Percentiles rank a stretch among this genome's conserved stretches.
These are phyloP conservation scores for Helarctos malayanus DNA, from an alignment of 2,797 vertebrate genomes.

Conservation along the genomic window DNA sequence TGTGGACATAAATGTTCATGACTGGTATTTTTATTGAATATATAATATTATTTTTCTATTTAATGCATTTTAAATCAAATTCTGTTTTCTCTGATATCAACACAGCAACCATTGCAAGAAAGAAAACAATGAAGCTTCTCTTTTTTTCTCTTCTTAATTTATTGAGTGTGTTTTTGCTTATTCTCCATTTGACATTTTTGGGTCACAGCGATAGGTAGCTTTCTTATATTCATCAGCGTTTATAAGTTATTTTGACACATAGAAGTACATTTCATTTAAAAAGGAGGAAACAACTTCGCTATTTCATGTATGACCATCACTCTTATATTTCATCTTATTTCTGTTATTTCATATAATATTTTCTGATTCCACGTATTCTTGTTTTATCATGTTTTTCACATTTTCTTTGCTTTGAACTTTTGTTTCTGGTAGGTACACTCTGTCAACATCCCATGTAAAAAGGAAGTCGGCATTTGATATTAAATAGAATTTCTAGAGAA, in stretches of 20 bases:
- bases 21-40: neutral
- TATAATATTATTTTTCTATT: slow-evolving; percentile 4
- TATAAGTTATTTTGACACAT: neutral
- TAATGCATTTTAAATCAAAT: slow-evolving; percentile 23
- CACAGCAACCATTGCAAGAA: neutral
- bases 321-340: neutral
- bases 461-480: neutral
- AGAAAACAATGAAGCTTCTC: neutral
- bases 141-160: slow-evolving; percentile 6
- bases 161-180: neutral
- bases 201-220: neutral
- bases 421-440: neutral
- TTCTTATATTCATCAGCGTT: neutral
- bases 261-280: neutral
- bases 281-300: neutral
- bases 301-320: neutral
- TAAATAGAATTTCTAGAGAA: neutral
- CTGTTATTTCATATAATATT: neutral
- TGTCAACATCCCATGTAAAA: neutral
- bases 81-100: neutral
- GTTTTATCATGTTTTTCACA: neutral
- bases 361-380: neutral
- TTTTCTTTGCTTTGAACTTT: neutral
- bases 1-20: neutral
- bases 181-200: neutral